Base-by-base conservation (phyloP, 2,797 vertebrate species). In the Platalea minor region DNA sequence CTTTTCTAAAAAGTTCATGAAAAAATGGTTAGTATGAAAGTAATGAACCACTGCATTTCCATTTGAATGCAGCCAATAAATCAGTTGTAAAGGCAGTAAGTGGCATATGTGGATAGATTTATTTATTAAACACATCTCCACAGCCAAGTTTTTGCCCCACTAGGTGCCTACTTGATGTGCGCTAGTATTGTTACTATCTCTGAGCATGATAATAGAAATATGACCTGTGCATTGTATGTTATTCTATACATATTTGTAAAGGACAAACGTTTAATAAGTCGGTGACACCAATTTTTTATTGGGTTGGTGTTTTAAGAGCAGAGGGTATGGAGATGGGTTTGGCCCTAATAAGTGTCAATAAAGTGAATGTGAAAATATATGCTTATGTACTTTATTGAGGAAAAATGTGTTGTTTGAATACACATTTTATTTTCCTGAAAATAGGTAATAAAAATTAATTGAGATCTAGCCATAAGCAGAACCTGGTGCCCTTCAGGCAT, bases 191-290 rank as follows among this genome's bases (percentile, higher is more conserved):
- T 19, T 64, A 2, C 21, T 73, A 0, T 37, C 43, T 50, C 65
- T 74, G 64, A 17, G 67, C 21, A 2, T 8, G 48, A 39, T 74
- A 50, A 0, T 0, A 10, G 72, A 26, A 35, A 25, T 19, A 7
- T 2, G 1, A 24, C 15, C 77, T 25, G 26, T 17, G 54, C 15
- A 3, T 12, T 26, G 4, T 20, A 5, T 26, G n/a, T 67, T 72
- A 11, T 9, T 53, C 51, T 60, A 4, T 17, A 26, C 7, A 0
- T 57, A 11, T 15, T 60, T 75, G 10, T 39, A 23, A 63, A 51
- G 41, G 24, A 14, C 39, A 78, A 64, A 69, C 19, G n/a, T 41
- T 56, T 35, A n/a, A 50, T 35, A 18, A 54, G n/a, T 29, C 46
- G 8, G 16, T 16, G 46, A 1, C 29, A 21, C 13, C 7, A 2